Evolutionary conservation across 2,797 vertebrate genomes (phyloP).

Genomic region (Gymnoscopelus microlampas): DNA sequence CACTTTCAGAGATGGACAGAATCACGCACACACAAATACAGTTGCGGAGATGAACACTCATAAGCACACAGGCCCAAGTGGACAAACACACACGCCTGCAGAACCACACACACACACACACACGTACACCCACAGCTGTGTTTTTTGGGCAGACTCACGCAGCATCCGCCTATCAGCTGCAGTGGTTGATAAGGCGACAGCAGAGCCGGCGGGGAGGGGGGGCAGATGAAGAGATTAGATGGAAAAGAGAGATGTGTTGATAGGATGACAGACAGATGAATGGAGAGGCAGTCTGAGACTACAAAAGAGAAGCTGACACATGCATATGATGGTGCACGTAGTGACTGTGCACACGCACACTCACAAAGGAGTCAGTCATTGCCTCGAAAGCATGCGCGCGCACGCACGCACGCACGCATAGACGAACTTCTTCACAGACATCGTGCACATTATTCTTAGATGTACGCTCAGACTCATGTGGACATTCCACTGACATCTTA

Average conservation of each 20-base stretch:
- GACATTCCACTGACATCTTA: no score
- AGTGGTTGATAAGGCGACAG: conserved; percentile 50
- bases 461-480: no score
- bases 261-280: conserved; percentile 67
- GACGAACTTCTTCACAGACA: no score
- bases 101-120: background rate
- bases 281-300: conserved; percentile 38
- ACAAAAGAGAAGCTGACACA: conserved; percentile 49
- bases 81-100: background rate
- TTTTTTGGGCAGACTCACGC: background rate
- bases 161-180: conserved; percentile 7
- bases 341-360: background rate
- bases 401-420: conserved; percentile 27
- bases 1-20: no score
- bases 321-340: background rate
- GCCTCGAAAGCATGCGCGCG: no score
- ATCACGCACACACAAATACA: no score
- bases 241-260: conserved; percentile 53
- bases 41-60: no score
- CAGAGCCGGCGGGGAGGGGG: conserved; percentile 18
- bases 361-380: no score
- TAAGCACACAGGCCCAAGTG: conserved; percentile 29
- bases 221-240: conserved; percentile 59
- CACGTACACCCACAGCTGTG: background rate
- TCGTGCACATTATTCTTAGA: no score